Evolutionary conservation across 2,797 vertebrate species (phyloP).

Genomic region (Sebastes trivittatus): DNA sequence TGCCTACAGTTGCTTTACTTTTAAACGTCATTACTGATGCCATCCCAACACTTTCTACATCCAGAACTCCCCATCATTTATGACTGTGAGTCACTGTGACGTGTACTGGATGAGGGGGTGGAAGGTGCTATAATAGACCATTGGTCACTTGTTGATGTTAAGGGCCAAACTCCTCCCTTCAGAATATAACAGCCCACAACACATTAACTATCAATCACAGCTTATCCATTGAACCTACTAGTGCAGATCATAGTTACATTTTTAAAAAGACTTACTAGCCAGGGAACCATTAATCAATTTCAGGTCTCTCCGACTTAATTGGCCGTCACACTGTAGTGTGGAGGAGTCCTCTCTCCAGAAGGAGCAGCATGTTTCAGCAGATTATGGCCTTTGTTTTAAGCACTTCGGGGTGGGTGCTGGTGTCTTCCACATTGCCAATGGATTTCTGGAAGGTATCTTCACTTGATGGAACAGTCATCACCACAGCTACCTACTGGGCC

Average conservation of each 20-base stretch:
- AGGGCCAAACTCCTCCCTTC: slow-evolving; percentile 75
- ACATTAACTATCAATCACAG: slow-evolving; percentile 76
- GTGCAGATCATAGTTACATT: slow-evolving; percentile 26
- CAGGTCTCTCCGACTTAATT: not conserved
- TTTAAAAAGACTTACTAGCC: slow-evolving; percentile 15
- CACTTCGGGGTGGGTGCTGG: slow-evolving; percentile 91
- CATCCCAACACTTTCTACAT: slow-evolving; percentile 9
- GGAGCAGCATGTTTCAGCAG: slow-evolving; percentile 87
- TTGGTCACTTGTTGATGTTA: slow-evolving; percentile 61
- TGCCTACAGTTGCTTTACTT: not conserved
- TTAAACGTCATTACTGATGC: slow-evolving; percentile 5
- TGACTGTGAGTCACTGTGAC: slow-evolving; percentile 38
- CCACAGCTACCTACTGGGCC: slow-evolving; percentile 94
- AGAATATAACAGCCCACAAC: slow-evolving; percentile 71
- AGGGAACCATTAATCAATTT: slow-evolving; percentile 22
- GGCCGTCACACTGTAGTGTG: not conserved
- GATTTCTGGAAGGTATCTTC: slow-evolving; percentile 97
- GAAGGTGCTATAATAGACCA: slow-evolving; percentile 47
- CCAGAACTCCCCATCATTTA: not conserved
- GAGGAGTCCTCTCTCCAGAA: slow-evolving; percentile 40
- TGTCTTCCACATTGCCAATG: slow-evolving; percentile 92
- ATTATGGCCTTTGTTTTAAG: slow-evolving; percentile 88
- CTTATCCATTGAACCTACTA: slow-evolving; percentile 47
- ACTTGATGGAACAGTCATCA: slow-evolving; percentile 94
- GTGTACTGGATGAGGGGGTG: slow-evolving; percentile 16